A percentile compares a stretch with the other conserved stretches of the same genome.
Evolutionary conservation across 2,797 vertebrate species (phyloP).

Genomic region (Centroberyx gerrardi): DNA sequence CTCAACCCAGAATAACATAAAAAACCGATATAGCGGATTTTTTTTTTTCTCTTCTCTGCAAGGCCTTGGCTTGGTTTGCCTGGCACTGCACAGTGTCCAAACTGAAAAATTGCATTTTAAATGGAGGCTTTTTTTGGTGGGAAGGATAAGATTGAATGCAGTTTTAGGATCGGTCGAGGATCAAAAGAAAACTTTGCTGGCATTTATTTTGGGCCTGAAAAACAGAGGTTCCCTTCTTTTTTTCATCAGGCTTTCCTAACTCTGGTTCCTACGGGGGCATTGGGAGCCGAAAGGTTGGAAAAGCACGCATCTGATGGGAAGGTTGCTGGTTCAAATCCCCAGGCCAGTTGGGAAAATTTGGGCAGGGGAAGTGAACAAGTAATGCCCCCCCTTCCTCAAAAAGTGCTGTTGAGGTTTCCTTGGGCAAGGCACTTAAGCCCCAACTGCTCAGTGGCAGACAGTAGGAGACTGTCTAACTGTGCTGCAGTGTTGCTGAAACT

Average conservation of each 20-base stretch:
- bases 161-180: constrained; percentile 20
- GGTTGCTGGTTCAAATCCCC: constrained; percentile 12
- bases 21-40: constrained; percentile 49
- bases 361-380: no score
- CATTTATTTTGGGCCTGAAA: constrained; percentile 15
- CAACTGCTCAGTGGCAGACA: constrained; percentile 12
- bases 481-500: no score
- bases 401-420: constrained; percentile 30
- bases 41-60: constrained; percentile 44
- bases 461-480: background rate
- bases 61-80: constrained; percentile 28
- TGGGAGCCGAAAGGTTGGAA: no score
- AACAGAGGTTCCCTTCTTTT: no score
- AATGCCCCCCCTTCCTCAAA: background rate
- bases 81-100: constrained; percentile 18
- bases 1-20: constrained; percentile 64
- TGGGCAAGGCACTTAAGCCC: constrained; percentile 31
- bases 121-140: constrained; percentile 18
- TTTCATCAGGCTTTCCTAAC: background rate
- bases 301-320: background rate
- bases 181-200: constrained; percentile 24
- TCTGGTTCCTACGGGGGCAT: background rate
- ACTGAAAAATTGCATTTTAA: constrained; percentile 45
- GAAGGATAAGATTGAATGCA: constrained; percentile 32
- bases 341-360: no score